phyloP scores from a whole-genome alignment of 2,113 vertebrate species.

The Crotalus horridus region DNA sequence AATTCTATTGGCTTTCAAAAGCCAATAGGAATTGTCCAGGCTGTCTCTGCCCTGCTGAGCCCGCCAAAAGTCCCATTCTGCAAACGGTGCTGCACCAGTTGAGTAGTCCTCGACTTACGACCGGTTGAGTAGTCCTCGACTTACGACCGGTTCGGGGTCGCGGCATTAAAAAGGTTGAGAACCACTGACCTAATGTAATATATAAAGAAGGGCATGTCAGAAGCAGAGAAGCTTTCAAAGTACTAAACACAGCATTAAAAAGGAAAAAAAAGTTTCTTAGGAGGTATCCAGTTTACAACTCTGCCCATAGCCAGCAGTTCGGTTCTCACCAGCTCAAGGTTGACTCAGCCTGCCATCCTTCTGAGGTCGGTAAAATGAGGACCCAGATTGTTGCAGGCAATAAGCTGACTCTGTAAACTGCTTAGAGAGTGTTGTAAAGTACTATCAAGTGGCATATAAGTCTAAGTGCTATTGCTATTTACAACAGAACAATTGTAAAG shows the following conservation, averaged over 20 bases:
- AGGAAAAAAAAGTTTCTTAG: background rate
- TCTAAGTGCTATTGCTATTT: background rate
- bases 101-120: too few relatives aligned
- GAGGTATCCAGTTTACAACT: background rate
- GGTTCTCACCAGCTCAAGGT: background rate
- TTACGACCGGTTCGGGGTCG: too few relatives aligned
- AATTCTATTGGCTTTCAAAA: too few relatives aligned
- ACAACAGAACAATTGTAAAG: background rate
- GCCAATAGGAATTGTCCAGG: too few relatives aligned
- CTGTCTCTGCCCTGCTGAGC: too few relatives aligned
- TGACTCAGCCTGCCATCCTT: background rate
- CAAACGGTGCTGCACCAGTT: too few relatives aligned
- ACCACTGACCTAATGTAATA: background rate
- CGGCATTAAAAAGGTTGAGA: too few relatives aligned
- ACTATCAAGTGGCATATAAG: background rate
- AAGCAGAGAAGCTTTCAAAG: background rate
- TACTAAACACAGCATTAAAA: background rate
- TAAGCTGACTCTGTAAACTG: background rate
- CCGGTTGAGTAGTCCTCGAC: too few relatives aligned
- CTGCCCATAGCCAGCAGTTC: background rate
- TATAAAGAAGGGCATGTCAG: background rate
- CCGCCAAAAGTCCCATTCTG: too few relatives aligned
- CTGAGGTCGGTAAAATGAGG: background rate
- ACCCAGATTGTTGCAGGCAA: background rate
- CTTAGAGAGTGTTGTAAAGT: background rate